Evolutionary conservation across 2,113 vertebrate species (phyloP), one percentile per base, ranked within the genome.

Genomic region (Psammodynastes pulverulentus): DNA sequence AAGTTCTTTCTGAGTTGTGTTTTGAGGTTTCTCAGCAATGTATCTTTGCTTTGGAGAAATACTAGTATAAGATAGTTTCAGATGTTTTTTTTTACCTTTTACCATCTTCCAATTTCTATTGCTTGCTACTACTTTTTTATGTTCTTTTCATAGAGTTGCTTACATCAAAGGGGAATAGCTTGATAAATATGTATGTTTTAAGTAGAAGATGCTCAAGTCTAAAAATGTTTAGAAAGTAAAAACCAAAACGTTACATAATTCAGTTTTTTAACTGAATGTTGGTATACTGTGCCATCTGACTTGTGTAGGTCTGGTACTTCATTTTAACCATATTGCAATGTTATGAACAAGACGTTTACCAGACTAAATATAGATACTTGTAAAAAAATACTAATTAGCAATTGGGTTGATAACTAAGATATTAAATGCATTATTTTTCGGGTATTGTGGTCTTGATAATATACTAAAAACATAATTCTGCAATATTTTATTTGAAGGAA

Each of bases 141-240:
- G 72, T 43, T 19, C 6, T 43, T 79, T 39, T 79, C 17, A 39
- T 79, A 43, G 72, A 19, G 17, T 79, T 39, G 5, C 19, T 79
- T 79, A 43, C 67, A 39, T 17, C 34, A 79, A 39, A 79, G 34
- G 72, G 6, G 34, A 79, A 21, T 79, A 79, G 17, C 43, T 17
- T 79, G 72, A 79, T 79, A 39, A 79, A 79, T 79, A 43, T 79
- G 34, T 43, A 79, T 43, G 34, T 79, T 79, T 79, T 79, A 88
- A 91, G 89, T 94, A 34, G 53, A 93, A 91, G 67, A 90, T 86
- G 88, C 91, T 88, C 91, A 46, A 84, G 10, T 72, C 89, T 93
- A 39, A 93, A 94, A 89, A 90, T 26, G 89, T 49, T 72, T 92
- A 2, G 86, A 53, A 90, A 93, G 86, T 84, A 29, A 72, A 93